A percentile compares a stretch with the other conserved stretches of the same genome.
These are phyloP conservation scores for Pardosa pseudoannulata DNA, from an alignment of 2,888 invertebrate genomes.

Conservation along the genomic window DNA sequence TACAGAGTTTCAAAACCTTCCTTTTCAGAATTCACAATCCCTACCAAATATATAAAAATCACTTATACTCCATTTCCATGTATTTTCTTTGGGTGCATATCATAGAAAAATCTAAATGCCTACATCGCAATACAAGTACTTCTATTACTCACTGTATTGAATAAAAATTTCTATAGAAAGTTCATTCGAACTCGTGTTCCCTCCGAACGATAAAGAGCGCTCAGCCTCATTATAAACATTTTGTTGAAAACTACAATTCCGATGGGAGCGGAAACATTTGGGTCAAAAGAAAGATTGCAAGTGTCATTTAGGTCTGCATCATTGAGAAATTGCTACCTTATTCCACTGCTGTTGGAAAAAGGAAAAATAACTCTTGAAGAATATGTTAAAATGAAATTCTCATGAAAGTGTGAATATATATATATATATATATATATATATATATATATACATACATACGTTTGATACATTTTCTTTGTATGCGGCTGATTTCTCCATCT, in stretches of 20 bases:
- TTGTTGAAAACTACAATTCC: neutral
- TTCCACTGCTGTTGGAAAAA: neutral
- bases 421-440: too few relatives aligned
- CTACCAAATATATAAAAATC: too few relatives aligned
- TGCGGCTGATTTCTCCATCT: too few relatives aligned
- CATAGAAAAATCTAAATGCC: too few relatives aligned
- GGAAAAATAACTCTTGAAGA: neutral
- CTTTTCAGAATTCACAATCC: too few relatives aligned
- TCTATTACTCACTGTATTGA: neutral
- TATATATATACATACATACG: too few relatives aligned
- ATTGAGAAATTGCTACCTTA: neutral
- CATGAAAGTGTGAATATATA: too few relatives aligned
- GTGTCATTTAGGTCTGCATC: neutral
- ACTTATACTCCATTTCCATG: too few relatives aligned
- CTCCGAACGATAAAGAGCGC: neutral
- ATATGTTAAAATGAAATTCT: neutral
- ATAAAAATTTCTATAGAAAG: neutral
- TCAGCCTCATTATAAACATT: neutral
- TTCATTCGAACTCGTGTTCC: neutral
- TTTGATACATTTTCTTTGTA: too few relatives aligned
- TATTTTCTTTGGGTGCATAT: too few relatives aligned
- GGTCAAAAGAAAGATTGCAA: neutral
- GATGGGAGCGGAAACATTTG: neutral
- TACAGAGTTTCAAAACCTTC: too few relatives aligned
- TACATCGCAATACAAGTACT: too few relatives aligned